Evolutionary conservation across 2,797 vertebrate genomes (phyloP).

Genomic region (Pempheris klunzingeri): DNA sequence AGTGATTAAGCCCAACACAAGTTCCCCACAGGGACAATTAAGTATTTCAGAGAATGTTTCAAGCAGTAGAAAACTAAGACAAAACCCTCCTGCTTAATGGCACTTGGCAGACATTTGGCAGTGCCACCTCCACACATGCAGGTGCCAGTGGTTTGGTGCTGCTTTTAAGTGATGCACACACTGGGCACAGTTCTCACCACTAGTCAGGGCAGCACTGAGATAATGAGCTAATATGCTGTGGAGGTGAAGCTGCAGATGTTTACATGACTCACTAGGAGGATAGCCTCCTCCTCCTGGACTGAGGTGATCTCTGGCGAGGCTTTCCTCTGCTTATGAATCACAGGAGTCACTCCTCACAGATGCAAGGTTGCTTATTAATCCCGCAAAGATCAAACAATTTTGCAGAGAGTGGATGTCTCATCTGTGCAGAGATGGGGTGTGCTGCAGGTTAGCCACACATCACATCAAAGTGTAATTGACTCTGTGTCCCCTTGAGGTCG

Average conservation of each 20-base stretch:
- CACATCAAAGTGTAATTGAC: conserved; percentile 45
- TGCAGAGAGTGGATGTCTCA: neutral
- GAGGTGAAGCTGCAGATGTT: conserved; percentile 12
- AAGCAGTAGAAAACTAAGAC: neutral
- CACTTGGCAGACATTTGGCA: neutral
- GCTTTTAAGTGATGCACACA: neutral
- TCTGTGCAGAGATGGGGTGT: neutral
- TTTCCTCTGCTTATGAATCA: neutral
- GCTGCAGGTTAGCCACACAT: conserved; percentile 15
- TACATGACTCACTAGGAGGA: conserved; percentile 10
- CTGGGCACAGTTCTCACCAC: neutral
- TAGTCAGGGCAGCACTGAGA: neutral
- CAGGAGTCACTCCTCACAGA: conserved; percentile 12
- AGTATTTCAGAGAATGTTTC: neutral
- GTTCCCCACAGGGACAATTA: neutral
- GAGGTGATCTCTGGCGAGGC: neutral
- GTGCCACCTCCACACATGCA: neutral
- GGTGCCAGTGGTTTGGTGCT: neutral
- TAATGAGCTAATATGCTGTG: neutral
- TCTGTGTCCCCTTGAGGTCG: conserved; percentile 64
- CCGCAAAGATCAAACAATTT: neutral
- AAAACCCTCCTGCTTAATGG: neutral
- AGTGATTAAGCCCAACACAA: neutral
- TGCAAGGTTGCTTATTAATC: neutral
- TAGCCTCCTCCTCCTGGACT: neutral